Percentiles rank a stretch among this genome's conserved stretches.
Conservation (phyloP, 2,888 invertebrate genomes). For the Polymixis lichenea region DNA sequence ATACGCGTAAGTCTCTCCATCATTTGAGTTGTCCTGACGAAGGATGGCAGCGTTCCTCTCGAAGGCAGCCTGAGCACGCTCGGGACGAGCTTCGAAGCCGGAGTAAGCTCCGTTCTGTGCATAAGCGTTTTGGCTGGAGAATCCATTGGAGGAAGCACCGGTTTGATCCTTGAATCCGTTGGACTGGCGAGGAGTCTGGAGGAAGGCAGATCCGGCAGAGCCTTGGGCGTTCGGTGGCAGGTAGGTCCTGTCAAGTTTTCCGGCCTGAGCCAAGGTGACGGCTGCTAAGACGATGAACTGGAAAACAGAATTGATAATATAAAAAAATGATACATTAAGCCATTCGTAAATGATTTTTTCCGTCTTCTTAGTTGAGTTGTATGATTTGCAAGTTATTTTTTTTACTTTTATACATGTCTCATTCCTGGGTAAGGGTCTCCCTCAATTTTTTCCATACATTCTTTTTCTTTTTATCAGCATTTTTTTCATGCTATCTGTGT, state of each 20-base stretch:
- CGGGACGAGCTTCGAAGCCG: conserved; percentile 69
- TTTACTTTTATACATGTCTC: no score
- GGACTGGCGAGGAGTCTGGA: conserved; percentile 63
- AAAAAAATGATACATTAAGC: no score
- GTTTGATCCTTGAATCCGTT: conserved; percentile 52
- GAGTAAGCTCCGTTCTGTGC: conserved; percentile 46
- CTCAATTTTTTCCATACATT: no score
- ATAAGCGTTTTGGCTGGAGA: conserved; percentile 37
- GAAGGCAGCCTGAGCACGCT: conserved; percentile 81
- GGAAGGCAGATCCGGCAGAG: conserved; percentile 53
- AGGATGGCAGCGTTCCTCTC: conserved; percentile 85
- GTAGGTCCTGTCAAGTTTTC: conserved; percentile 82
- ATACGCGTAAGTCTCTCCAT: conserved; percentile 84
- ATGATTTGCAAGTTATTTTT: no score
- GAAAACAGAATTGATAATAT: conserved; percentile 25
- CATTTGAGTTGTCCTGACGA: conserved; percentile 81
- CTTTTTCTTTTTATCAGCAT: no score
- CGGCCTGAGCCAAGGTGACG: conserved; percentile 77
- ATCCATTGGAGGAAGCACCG: conserved; percentile 47
- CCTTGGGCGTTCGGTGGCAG: conserved; percentile 80
- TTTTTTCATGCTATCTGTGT: no score
- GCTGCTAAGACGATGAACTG: conserved; percentile 80
- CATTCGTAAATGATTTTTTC: no score
- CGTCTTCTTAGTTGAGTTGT: no score
- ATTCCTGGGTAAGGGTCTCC: no score